A percentile compares a stretch with the other conserved stretches of the same genome.
Evolutionary conservation across 2,113 vertebrate species (phyloP).

Genomic region (Arothron firmamentum): DNA sequence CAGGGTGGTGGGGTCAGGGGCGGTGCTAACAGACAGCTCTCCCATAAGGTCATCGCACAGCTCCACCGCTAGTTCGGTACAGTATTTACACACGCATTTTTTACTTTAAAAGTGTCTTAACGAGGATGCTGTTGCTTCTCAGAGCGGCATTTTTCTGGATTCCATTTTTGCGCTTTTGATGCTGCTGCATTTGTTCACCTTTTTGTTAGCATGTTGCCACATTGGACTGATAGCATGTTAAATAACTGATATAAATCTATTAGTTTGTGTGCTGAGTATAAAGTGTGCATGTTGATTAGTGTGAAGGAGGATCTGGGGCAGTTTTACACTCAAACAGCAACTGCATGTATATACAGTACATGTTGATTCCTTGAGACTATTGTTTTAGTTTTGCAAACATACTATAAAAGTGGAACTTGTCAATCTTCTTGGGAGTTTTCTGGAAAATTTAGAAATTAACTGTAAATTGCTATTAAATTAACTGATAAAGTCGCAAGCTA

Average conservation of each 20-base stretch:
- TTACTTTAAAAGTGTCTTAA: conserved; percentile 16
- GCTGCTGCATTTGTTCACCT: neutral
- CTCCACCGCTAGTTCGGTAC: conserved; percentile 41
- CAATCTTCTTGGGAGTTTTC: too few species aligned
- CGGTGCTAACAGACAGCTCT: conserved; percentile 39
- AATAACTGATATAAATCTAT: too few species aligned
- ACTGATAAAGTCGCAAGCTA: neutral
- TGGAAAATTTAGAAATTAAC: too few species aligned
- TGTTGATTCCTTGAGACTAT: too few species aligned
- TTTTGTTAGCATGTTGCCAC: conserved; percentile 30
- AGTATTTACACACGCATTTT: conserved; percentile 70
- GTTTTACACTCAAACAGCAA: too few species aligned
- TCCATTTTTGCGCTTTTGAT: neutral
- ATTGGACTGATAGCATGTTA: neutral
- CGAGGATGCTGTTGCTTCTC: conserved; percentile 13
- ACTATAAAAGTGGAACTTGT: too few species aligned
- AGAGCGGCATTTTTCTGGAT: too few species aligned
- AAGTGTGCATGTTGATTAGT: too few species aligned
- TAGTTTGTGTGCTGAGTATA: neutral
- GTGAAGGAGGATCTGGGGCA: too few species aligned
- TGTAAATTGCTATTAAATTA: neutral
- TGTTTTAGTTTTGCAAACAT: too few species aligned
- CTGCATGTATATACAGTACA: too few species aligned
- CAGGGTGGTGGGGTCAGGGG: neutral
- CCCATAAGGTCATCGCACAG: conserved; percentile 31